Evolutionary conservation across 2,888 invertebrate species (phyloP), one percentile per base, ranked within the genome.

Genomic region (Drosophila differens): DNA sequence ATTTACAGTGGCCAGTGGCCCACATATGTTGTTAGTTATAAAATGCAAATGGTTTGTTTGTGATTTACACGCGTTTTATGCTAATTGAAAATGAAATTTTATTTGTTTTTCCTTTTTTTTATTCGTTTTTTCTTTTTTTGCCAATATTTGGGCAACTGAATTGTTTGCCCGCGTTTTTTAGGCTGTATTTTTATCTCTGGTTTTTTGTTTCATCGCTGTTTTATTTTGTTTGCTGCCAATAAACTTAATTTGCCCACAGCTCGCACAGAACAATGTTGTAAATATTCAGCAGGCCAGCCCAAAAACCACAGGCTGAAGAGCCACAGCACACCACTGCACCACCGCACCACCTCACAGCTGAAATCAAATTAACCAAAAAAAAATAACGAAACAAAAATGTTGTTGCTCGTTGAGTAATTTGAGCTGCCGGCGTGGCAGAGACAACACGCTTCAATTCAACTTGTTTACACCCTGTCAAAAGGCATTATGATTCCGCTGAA

Each of bases 31-130:
- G 39, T 33, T 58, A 52, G 49, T 63, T 81, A 59, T 61, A 61
- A 60, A 44, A 51, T 54, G 70, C 59, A 68, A 55, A 81, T 81
- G 54, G 66, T 55, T 35, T 37, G 60, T 37, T 58, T 55, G 67
- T 65, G 76, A 82, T 82, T 82, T 75, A 76, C 74, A 76, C 65
- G 57, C 76, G 58, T 53, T 70, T 75, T 77, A 74, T 89, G 88
- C 67, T 76, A 82, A 89, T 88, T 77, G 71, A 88, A 80, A 77
- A 70, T 69, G 32, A 54, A 60, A 58, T 64, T 69, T 49, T 74
- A 39, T 79, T 69, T 49, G 66, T 68, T 70, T 59, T 41, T 44
- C 58, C 60, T 30, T 35, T 32, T 37, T 39, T 39, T 70, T 75
- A 35, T 14, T 68, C 0, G 41, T 70, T 74, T 65, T 76, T 63